Base-by-base conservation (phyloP, 2,797 vertebrate species). In the Rousettus madagascariensis region DNA sequence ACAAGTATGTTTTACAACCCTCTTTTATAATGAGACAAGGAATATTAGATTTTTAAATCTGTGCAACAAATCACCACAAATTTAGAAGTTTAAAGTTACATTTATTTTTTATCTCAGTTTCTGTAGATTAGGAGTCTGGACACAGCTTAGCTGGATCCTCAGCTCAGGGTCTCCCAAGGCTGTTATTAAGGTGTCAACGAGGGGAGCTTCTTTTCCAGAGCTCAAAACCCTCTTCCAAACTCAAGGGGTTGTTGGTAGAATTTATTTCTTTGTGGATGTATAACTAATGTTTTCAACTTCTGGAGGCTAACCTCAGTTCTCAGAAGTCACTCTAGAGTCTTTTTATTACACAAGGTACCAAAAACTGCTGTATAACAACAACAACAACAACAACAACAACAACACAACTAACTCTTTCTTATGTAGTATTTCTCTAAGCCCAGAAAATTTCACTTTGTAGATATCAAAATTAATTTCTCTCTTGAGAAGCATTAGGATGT, bases 401-500 rank as follows among this genome's bases (percentile, higher is more conserved):
- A 24, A 49, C 20, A 22, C 19, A 53, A 92, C 63, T 26, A 51
- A 55, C 4, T 15, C 63, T 65, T 86, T 30, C 77, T 43, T 43
- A 51, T 20, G 19, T 33, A 83, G 33, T 46, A 91, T 95, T 92
- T 95, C 24, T 91, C 24, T 6, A 83, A 71, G 49, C 22, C n/a
- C 36, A 82, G 30, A 71, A 86, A 89, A 65, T 91, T 84, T 72
- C 61, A 26, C 59, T 77, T 30, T 61, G 57, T 19, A 51, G 13
- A 51, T 78, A 79, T 75, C 74, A 77, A 38, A 75, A 92, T 88
- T 94, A 87, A 55, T 80, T 97, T 96, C 49, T 97, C 22, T 91
- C 96, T 86, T 95, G 36, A 61, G 86, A 97, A 74, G 88, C 90
- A 90, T 90, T 75, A 97, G 63, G 94, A 88, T 90, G 28, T 15